Conservation (phyloP, 2,797 vertebrate species). For the Bucorvus abyssinicus region DNA sequence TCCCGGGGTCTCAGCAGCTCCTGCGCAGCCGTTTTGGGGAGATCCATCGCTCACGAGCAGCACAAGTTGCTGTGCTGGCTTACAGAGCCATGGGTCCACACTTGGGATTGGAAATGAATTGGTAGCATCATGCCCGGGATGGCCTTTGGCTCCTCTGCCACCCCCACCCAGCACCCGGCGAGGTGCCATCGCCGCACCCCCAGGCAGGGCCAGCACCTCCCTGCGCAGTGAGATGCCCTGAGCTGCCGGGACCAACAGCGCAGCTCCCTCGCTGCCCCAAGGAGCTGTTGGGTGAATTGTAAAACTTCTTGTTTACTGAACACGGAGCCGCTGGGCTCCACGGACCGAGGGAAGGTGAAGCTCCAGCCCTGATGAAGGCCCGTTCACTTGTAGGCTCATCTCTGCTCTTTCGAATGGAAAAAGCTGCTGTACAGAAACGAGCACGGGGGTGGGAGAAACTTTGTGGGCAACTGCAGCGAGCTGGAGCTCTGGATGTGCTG, state of each 20-base stretch:
- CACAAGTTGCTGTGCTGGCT: not conserved
- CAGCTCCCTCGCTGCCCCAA: not conserved
- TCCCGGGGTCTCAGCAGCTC: not conserved
- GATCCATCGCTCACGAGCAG: rapidly evolving
- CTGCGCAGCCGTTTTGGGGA: rapidly evolving
- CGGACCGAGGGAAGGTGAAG: not conserved
- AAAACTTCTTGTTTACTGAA: not conserved
- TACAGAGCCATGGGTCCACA: not conserved
- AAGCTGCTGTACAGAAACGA: not conserved
- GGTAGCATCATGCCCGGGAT: rapidly evolving
- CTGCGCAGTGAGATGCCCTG: rapidly evolving
- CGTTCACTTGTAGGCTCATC: not conserved
- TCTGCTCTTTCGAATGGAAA: not conserved
- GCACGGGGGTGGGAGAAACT: rapidly evolving
- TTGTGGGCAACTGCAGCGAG: rapidly evolving
- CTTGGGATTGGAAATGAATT: not conserved
- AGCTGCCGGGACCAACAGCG: not conserved
- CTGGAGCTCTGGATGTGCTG: not conserved
- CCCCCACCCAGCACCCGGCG: rapidly evolving
- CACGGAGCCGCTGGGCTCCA: not conserved
- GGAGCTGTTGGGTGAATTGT: rapidly evolving
- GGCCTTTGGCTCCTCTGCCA: not conserved
- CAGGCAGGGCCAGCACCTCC: rapidly evolving
- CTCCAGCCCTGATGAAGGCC: not conserved
- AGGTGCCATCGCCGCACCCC: not conserved